phyloP scores from a whole-genome alignment of 2,888 invertebrate genomes.

The Bibio marci region DNA sequence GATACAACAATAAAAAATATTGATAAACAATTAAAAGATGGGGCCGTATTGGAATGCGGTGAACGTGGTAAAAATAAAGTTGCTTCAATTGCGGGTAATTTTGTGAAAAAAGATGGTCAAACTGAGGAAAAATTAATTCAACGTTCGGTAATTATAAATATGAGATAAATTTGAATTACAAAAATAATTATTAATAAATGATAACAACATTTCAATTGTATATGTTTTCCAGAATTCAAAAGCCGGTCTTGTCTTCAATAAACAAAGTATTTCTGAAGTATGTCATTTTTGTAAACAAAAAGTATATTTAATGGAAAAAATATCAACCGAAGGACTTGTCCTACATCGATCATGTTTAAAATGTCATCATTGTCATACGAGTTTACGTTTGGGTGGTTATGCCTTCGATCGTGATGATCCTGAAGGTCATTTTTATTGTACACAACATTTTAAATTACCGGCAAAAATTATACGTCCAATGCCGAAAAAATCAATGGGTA shows the following conservation, averaged over 20 bases:
- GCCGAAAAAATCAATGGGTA: conserved; percentile 14
- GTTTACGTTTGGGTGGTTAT: conserved; percentile 60
- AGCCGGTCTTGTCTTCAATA: conserved; percentile 39
- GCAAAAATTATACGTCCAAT: conserved; percentile 31
- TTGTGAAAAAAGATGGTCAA: conserved; percentile 31
- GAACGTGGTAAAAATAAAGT: conserved; percentile 55
- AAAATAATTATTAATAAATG: conserved; percentile 6
- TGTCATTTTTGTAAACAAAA: conserved; percentile 82
- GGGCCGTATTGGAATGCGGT: conserved; percentile 46
- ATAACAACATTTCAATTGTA: conserved; percentile 8
- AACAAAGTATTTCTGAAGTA: conserved; percentile 51
- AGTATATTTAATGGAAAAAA: conserved; percentile 86
- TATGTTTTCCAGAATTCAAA: conserved; percentile 36
- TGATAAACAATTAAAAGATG: conserved; percentile 61
- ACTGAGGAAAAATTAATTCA: conserved; percentile 24
- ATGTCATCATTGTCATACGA: conserved; percentile 80
- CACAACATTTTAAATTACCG: conserved; percentile 51
- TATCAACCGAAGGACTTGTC: conserved; percentile 76
- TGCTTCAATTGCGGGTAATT: conserved; percentile 72
- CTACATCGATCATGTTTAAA: conserved; percentile 88
- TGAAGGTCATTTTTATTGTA: conserved; percentile 54
- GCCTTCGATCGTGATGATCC: conserved; percentile 52
- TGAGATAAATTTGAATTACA: conserved; percentile 2
- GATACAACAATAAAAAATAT: conserved; percentile 53
- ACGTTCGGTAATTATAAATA: conserved; percentile 30